These are phyloP conservation scores for Hydrochoerus hydrochaeris DNA, from an alignment of 2,113 vertebrate genomes.

Conservation along the genomic window DNA sequence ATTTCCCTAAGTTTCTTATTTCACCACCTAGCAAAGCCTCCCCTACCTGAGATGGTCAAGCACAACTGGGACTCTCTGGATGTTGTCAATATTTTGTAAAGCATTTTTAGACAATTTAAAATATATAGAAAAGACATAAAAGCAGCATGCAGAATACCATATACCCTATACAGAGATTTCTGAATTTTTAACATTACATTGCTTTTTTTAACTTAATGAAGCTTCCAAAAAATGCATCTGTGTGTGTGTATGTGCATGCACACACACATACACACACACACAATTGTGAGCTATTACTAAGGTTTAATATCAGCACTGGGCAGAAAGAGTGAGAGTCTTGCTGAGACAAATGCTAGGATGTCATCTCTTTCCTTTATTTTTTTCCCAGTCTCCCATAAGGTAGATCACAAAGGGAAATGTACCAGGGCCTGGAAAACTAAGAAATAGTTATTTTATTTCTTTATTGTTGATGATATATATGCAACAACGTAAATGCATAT, in stretches of 20 bases:
- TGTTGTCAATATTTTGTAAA: neutral
- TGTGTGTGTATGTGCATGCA: no score
- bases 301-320: neutral
- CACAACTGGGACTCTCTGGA: neutral
- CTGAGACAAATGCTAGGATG: neutral
- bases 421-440: neutral
- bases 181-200: neutral
- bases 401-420: neutral
- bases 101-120: neutral
- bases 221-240: neutral
- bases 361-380: neutral
- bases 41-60: neutral
- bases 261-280: neutral
- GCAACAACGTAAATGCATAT: neutral
- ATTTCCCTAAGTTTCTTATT: constrained; percentile 32
- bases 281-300: neutral
- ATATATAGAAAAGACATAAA: neutral
- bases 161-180: neutral
- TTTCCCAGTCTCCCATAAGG: neutral
- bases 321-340: neutral
- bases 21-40: constrained; percentile 1
- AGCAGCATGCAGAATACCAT: neutral
- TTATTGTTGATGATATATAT: neutral
- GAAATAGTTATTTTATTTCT: neutral
- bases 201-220: neutral